These are phyloP conservation scores for Apodemus speciosus DNA, from an alignment of 2,113 vertebrate species.

Conservation along the genomic window DNA sequence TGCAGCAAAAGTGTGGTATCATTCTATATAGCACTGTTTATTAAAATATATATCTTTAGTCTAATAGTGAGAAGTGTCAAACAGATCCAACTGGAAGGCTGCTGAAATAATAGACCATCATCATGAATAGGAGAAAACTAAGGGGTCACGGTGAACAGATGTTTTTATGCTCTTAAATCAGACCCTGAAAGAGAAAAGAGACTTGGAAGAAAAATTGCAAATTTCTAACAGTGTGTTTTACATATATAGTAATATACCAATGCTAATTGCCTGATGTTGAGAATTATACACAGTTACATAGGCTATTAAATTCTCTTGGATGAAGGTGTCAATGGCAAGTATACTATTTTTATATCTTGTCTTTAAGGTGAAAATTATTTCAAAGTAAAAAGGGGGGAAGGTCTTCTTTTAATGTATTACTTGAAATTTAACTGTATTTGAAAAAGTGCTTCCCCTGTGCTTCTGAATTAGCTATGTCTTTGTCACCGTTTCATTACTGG, in stretches of 20 bases:
- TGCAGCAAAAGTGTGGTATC: background rate
- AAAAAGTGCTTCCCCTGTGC: background rate
- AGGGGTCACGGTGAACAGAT: background rate
- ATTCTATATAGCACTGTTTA: background rate
- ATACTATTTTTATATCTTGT: background rate
- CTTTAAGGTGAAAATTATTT: conserved; percentile 1
- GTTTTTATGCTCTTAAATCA: background rate
- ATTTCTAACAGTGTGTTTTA: background rate
- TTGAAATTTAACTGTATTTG: background rate
- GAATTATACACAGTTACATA: background rate
- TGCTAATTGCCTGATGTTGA: conserved; percentile 35
- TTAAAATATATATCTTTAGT: background rate
- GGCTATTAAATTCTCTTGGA: background rate
- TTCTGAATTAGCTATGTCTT: background rate
- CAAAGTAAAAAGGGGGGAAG: background rate
- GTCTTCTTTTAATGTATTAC: background rate
- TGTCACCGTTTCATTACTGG: background rate
- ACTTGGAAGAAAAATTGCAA: background rate
- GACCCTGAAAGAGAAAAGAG: background rate
- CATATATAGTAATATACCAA: background rate
- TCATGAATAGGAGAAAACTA: background rate
- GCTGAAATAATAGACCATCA: background rate
- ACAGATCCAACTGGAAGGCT: background rate
- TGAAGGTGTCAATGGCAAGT: conserved; percentile 8
- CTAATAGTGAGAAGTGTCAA: background rate